Percentiles rank a stretch among this genome's conserved stretches.
phyloP scores from a whole-genome alignment of 2,797 vertebrate genomes.

The Hozukius guyotensis region DNA sequence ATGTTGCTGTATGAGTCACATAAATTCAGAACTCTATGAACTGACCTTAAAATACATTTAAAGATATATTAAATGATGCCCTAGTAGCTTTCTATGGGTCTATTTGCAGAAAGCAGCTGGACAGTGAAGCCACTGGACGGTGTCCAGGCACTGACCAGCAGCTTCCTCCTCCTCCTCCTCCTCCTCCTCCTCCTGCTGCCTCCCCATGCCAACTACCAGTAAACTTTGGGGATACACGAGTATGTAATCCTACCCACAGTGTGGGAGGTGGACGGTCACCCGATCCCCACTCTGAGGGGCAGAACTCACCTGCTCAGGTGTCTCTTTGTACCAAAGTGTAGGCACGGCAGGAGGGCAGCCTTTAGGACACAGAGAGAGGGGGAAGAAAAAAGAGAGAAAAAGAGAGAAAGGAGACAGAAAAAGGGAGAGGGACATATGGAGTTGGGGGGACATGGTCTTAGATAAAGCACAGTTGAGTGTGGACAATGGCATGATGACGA shows the following conservation, averaged over 20 bases:
- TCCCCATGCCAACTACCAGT: background rate
- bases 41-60: background rate
- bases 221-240: slow-evolving; percentile 22
- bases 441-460: slow-evolving; percentile 12
- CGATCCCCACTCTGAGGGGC: slow-evolving; percentile 60
- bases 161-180: background rate
- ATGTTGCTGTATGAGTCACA: background rate
- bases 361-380: background rate
- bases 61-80: background rate
- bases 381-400: background rate
- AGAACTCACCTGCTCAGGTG: slow-evolving; percentile 76
- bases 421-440: background rate
- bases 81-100: background rate
- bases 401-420: background rate
- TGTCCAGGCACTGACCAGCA: slow-evolving; percentile 1
- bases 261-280: slow-evolving; percentile 62
- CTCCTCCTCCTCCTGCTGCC: background rate
- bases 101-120: slow-evolving; percentile 25
- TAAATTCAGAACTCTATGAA: background rate
- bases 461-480: background rate
- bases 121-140: background rate
- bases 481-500: slow-evolving; percentile 59
- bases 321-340: slow-evolving; percentile 53
- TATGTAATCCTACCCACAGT: slow-evolving; percentile 68
- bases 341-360: slow-evolving; percentile 25